These are phyloP conservation scores for Pygmarrhopalites habei DNA, from an alignment of 1,140 invertebrate species.

Conservation along the genomic window DNA sequence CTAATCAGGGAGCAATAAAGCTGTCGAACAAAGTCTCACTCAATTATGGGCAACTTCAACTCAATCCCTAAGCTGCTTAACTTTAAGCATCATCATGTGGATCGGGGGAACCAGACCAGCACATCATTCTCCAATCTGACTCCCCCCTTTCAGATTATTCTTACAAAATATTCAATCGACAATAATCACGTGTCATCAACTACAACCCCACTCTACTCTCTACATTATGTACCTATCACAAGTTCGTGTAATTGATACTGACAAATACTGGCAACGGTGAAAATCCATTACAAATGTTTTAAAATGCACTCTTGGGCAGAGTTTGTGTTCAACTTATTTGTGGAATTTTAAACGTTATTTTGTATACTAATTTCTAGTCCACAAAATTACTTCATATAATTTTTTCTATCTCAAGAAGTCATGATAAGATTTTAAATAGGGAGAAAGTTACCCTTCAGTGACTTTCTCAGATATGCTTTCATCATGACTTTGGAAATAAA, in stretches of 20 bases:
- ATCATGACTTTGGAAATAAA: background rate
- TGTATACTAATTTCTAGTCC: background rate
- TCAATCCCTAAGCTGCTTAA: conserved; percentile 5
- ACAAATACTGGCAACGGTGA: background rate
- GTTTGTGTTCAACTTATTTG: too few species aligned
- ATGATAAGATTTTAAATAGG: background rate
- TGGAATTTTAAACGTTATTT: background rate
- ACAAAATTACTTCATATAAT: background rate
- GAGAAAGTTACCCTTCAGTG: background rate
- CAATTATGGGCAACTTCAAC: background rate
- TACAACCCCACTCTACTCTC: background rate
- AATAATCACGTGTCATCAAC: background rate
- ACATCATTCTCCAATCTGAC: too few species aligned
- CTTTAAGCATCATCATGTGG: background rate
- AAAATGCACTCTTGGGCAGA: too few species aligned
- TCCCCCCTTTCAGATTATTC: background rate
- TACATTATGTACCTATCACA: background rate
- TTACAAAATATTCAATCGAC: background rate
- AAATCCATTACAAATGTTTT: too few species aligned
- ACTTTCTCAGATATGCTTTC: background rate
- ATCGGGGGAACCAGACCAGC: too few species aligned
- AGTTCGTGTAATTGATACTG: background rate
- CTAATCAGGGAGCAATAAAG: background rate
- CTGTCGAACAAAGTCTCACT: background rate
- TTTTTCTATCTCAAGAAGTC: background rate